phyloP scores from a whole-genome alignment of 1,140 invertebrate species.

The Triops longicaudatus region DNA sequence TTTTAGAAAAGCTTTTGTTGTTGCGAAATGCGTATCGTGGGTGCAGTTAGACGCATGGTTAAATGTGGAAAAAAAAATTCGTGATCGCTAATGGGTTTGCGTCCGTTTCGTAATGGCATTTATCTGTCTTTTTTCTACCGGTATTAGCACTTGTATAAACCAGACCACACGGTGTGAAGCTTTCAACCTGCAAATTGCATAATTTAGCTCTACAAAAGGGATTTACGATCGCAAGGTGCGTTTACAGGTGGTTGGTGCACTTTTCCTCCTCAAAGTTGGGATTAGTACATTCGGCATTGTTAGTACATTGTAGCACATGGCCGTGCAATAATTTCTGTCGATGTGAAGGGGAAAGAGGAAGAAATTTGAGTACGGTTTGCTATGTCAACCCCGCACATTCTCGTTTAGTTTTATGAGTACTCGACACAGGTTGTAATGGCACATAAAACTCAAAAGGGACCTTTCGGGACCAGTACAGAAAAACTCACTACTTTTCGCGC shows the following conservation, averaged over 20 bases:
- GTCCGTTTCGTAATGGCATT: too few relatives aligned
- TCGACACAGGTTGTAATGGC: conserved; percentile 11
- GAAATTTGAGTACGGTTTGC: background rate
- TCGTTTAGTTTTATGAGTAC: conserved; percentile 12
- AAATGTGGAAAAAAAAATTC: too few relatives aligned
- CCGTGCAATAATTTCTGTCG: background rate
- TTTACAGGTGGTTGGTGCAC: background rate
- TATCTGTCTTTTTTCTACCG: too few relatives aligned
- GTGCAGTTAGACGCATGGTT: too few relatives aligned
- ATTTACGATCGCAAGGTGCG: background rate
- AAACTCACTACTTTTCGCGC: background rate
- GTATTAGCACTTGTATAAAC: too few relatives aligned
- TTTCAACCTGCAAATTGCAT: too few relatives aligned
- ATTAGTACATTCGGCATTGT: background rate
- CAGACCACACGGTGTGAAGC: too few relatives aligned
- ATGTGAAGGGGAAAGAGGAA: background rate
- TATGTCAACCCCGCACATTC: conserved; percentile 1
- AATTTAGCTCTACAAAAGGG: too few relatives aligned
- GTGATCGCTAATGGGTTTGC: too few relatives aligned
- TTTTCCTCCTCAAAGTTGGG: background rate
- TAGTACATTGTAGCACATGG: background rate
- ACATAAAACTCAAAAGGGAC: background rate
- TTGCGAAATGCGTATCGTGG: too few relatives aligned
- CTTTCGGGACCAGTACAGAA: background rate
- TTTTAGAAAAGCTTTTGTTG: too few relatives aligned